Conservation (phyloP, 2,113 vertebrate genomes). For the Syngnathus typhle region DNA sequence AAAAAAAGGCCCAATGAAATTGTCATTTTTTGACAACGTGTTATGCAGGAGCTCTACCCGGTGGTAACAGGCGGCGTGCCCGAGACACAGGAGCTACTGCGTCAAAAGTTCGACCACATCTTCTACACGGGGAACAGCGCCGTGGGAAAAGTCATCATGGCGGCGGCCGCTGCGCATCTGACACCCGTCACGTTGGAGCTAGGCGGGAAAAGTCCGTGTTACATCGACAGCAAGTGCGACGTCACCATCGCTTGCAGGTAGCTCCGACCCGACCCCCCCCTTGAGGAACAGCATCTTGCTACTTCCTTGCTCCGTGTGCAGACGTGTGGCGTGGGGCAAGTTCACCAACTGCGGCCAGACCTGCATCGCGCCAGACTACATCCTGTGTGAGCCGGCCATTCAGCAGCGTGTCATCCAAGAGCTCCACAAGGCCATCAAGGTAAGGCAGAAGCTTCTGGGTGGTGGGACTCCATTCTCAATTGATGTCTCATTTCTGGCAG, state of each 20-base stretch:
- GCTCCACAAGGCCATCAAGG: conserved; percentile 77
- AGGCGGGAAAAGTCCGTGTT: conserved; percentile 92
- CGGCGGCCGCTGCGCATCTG: conserved; percentile 81
- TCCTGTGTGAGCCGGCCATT: conserved; percentile 83
- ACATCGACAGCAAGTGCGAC: conserved; percentile 85
- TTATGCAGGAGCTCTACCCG: conserved; percentile 76
- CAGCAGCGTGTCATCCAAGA: conserved; percentile 79
- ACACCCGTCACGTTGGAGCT: conserved; percentile 90
- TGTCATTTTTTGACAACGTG: background rate
- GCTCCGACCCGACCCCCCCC: too few relatives aligned
- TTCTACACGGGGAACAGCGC: conserved; percentile 80
- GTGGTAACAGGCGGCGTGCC: conserved; percentile 79
- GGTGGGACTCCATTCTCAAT: too few relatives aligned
- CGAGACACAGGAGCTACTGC: conserved; percentile 83
- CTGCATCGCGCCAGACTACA: conserved; percentile 90
- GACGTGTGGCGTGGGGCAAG: conserved; percentile 87
- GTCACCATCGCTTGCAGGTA: conserved; percentile 82
- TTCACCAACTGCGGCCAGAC: conserved; percentile 90
- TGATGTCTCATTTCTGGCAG: conserved; percentile 52
- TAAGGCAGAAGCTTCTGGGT: conserved; percentile 30
- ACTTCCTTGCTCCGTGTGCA: conserved; percentile 31
- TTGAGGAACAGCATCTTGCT: too few relatives aligned
- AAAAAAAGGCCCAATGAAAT: background rate
- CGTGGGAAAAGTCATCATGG: conserved; percentile 84
- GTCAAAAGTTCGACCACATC: conserved; percentile 85